Evolutionary conservation across 2,797 vertebrate genomes (phyloP).

Genomic region (Enoplosus armatus): DNA sequence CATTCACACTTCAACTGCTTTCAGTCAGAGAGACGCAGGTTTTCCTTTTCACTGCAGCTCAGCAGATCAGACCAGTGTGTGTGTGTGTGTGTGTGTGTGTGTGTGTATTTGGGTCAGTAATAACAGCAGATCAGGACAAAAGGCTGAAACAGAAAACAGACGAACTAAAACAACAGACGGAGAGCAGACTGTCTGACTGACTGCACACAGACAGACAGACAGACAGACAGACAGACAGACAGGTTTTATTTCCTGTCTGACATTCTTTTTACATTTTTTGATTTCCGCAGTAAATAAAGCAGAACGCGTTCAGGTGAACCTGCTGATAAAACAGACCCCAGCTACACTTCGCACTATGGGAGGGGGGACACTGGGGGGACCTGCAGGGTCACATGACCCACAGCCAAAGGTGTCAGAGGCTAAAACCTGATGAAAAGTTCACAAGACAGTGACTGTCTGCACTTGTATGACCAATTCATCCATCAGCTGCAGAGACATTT

Average conservation of each 20-base stretch:
- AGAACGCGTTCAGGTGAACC: background rate
- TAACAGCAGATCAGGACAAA: conserved; percentile 67
- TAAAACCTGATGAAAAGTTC: too few species aligned
- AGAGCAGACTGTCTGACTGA: conserved; percentile 23
- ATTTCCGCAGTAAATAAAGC: conserved; percentile 30
- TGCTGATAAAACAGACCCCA: conserved; percentile 9
- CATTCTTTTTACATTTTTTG: conserved; percentile 55
- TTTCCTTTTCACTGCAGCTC: conserved; percentile 28
- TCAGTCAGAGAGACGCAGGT: background rate
- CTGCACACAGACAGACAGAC: conserved; percentile 4
- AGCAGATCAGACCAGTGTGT: conserved; percentile 9
- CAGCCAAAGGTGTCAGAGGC: too few species aligned
- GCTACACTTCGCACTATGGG: too few species aligned
- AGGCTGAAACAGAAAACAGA: conserved; percentile 57
- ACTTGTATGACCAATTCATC: too few species aligned
- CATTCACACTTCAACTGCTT: background rate
- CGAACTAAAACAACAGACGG: conserved; percentile 55
- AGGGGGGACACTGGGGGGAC: background rate
- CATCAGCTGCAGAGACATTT: too few species aligned
- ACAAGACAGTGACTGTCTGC: too few species aligned
- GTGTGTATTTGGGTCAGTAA: conserved; percentile 35
- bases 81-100: conserved; percentile 24
- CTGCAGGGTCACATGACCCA: background rate
- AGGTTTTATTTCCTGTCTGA: conserved; percentile 55
- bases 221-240: conserved; percentile 36